Evolutionary conservation across 2,113 vertebrate species (phyloP).

Genomic region (Oenanthe oenanthe): DNA sequence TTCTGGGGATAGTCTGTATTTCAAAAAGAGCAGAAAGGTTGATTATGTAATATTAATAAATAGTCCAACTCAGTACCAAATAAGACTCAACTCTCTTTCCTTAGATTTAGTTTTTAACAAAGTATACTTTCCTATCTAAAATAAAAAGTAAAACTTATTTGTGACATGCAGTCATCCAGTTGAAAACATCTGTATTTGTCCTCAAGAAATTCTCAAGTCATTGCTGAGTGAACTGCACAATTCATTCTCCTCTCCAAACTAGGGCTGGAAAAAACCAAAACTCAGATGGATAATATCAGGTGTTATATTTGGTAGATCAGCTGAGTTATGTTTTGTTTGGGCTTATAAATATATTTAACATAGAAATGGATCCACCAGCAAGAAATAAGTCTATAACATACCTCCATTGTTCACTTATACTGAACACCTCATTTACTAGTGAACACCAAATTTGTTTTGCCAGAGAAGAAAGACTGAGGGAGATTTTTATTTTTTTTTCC

Average conservation of each 20-base stretch:
- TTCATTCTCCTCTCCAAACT: not conserved
- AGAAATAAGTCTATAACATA: not conserved
- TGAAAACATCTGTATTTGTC: not conserved
- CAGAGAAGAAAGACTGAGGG: not conserved
- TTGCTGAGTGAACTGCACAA: not conserved
- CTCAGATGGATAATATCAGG: not conserved
- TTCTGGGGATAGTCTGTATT: not conserved
- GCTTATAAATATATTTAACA: not conserved
- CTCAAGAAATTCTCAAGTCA: not conserved
- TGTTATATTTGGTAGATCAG: not conserved
- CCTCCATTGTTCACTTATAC: not conserved
- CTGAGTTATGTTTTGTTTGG: not conserved
- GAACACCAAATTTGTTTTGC: not conserved
- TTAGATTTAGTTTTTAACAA: not conserved
- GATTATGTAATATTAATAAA: not conserved
- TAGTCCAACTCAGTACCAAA: not conserved
- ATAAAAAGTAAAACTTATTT: not conserved
- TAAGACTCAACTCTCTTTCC: not conserved
- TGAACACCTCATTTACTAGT: not conserved
- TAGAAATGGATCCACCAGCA: not conserved
- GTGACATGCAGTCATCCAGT: not conserved
- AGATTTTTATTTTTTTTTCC: not conserved
- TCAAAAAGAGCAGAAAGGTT: not conserved
- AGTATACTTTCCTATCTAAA: not conserved
- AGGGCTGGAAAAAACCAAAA: not conserved